phyloP scores from a whole-genome alignment of 2,888 invertebrate species.

The Mesochorus sp. region DNA sequence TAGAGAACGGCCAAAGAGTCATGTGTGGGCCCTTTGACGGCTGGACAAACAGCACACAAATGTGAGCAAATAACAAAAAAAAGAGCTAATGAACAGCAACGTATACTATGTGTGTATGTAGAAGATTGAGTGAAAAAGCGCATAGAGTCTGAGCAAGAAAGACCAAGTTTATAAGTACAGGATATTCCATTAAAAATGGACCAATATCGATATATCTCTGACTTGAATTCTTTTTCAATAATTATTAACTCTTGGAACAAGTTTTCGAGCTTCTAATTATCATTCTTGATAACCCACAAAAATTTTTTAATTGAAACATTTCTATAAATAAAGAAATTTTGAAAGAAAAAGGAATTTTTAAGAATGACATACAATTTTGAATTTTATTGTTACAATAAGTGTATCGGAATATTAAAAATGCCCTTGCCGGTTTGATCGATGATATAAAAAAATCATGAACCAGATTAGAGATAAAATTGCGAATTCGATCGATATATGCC shows the following conservation, averaged over 20 bases:
- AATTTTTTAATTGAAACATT: too few species aligned
- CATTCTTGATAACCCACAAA: too few species aligned
- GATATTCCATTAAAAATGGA: background rate
- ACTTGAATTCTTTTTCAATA: background rate
- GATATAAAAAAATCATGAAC: background rate
- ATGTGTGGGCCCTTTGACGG: slow-evolving; percentile 45
- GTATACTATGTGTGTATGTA: slow-evolving; percentile 29
- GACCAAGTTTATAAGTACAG: background rate
- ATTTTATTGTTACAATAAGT: too few species aligned
- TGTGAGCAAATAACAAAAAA: background rate
- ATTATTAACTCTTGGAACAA: too few species aligned
- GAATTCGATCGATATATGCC: background rate
- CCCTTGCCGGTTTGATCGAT: too few species aligned
- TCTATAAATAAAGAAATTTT: too few species aligned
- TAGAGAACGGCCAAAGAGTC: slow-evolving; percentile 37
- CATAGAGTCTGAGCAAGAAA: slow-evolving; percentile 23
- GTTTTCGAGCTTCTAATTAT: too few species aligned
- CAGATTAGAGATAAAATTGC: background rate
- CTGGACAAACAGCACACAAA: slow-evolving; percentile 29
- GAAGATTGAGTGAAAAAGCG: slow-evolving; percentile 18
- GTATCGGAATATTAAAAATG: too few species aligned
- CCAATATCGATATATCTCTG: background rate
- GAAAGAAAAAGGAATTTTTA: too few species aligned
- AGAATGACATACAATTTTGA: too few species aligned
- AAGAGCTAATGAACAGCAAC: background rate